Conservation (phyloP, 2,113 vertebrate species). For the Geococcyx californianus region DNA sequence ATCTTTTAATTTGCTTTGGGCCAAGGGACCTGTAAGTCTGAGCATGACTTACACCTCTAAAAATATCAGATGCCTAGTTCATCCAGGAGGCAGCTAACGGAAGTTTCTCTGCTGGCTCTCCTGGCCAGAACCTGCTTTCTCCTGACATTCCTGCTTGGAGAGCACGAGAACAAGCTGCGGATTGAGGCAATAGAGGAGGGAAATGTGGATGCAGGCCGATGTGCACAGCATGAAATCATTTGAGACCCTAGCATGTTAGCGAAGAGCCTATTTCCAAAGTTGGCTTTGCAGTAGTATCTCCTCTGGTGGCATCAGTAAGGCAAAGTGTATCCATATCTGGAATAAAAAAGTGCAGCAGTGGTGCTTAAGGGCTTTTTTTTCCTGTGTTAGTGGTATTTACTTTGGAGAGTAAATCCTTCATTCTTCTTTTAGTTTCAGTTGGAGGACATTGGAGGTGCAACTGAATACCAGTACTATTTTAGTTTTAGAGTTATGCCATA, state of each 20-base stretch:
- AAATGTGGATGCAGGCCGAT: background rate
- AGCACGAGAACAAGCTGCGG: background rate
- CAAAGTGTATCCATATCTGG: background rate
- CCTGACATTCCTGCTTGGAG: background rate
- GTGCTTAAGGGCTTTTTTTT: background rate
- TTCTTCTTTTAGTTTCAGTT: background rate
- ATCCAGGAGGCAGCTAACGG: background rate
- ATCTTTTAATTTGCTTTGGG: background rate
- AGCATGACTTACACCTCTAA: background rate
- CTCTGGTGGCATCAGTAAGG: background rate
- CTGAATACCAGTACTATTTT: background rate
- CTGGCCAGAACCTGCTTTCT: background rate
- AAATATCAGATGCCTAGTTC: background rate
- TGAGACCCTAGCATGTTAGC: background rate
- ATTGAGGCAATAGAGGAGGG: background rate
- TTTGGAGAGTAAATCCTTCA: background rate
- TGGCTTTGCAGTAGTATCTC: background rate
- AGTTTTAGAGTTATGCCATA: background rate
- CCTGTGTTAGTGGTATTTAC: background rate
- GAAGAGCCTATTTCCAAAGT: background rate
- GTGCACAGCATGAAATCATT: accelerated
- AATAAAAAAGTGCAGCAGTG: background rate
- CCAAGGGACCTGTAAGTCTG: background rate
- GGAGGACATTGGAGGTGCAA: accelerated
- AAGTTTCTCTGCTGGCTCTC: background rate